These are phyloP conservation scores for Cuculus canorus DNA, from an alignment of 2,797 vertebrate species.

Conservation along the genomic window DNA sequence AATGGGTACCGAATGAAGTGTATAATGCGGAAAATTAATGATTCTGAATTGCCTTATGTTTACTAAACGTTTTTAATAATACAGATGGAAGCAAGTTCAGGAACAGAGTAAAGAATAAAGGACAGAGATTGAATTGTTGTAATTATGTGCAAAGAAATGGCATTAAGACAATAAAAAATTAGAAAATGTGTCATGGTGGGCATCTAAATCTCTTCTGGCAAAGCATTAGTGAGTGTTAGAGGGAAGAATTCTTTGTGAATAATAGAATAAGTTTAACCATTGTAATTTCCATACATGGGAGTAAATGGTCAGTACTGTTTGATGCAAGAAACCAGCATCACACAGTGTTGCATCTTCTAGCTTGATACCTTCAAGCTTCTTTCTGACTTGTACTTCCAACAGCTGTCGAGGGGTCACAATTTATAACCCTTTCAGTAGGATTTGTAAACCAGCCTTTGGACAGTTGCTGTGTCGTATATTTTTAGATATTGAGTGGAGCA, in stretches of 20 bases:
- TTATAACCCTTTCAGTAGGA: not conserved
- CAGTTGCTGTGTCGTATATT: not conserved
- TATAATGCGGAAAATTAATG: not conserved
- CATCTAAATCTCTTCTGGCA: not conserved
- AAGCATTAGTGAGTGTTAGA: not conserved
- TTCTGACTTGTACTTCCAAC: not conserved
- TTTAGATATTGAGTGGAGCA: not conserved
- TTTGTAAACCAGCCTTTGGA: not conserved
- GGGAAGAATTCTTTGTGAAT: not conserved
- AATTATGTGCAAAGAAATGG: not conserved
- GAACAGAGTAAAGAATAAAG: not conserved
- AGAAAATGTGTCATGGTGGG: not conserved
- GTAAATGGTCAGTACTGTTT: not conserved
- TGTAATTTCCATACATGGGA: not conserved
- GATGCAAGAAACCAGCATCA: not conserved
- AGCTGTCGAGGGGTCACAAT: not conserved
- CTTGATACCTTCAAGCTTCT: not conserved
- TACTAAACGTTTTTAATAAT: not conserved
- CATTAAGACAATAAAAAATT: not conserved
- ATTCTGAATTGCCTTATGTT: not conserved
- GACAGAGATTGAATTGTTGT: not conserved
- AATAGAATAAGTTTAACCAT: not conserved
- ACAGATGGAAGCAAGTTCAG: not conserved
- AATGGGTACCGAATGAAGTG: not conserved
- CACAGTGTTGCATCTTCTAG: not conserved